Evolutionary conservation across 2,888 invertebrate genomes (phyloP).

Genomic region (Apodemia mormo): DNA sequence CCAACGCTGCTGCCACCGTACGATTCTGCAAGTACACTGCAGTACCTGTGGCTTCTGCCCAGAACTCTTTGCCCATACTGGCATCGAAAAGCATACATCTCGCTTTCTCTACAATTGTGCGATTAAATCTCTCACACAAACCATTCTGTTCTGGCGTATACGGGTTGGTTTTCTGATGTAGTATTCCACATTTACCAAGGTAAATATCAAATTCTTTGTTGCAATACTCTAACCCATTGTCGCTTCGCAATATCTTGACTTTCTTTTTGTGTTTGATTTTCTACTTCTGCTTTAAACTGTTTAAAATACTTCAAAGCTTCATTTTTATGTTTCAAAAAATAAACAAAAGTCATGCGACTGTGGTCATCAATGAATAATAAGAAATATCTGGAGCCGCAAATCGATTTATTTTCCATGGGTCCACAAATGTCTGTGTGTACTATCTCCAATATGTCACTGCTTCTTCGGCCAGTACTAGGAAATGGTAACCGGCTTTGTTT

Average conservation of each 20-base stretch:
- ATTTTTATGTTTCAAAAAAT: slow-evolving; percentile 44
- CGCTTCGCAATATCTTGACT: slow-evolving; percentile 38
- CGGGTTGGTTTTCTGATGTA: slow-evolving; percentile 35
- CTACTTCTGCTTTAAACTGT: slow-evolving; percentile 34
- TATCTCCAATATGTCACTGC: neutral
- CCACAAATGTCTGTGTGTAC: slow-evolving; percentile 8
- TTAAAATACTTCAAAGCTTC: neutral
- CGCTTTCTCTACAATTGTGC: slow-evolving; percentile 30
- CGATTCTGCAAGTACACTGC: slow-evolving; percentile 34
- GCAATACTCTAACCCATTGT: slow-evolving; percentile 28
- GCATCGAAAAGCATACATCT: slow-evolving; percentile 30
- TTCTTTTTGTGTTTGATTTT: slow-evolving; percentile 41
- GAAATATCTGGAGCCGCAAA: neutral
- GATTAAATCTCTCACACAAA: slow-evolving; percentile 28
- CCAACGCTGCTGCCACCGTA: slow-evolving; percentile 27
- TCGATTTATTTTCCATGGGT: slow-evolving; percentile 19
- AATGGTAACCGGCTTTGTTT: neutral
- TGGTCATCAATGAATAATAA: slow-evolving; percentile 46
- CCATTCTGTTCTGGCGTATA: slow-evolving; percentile 34
- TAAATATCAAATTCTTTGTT: slow-evolving; percentile 24
- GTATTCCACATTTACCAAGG: slow-evolving; percentile 27
- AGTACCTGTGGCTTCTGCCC: slow-evolving; percentile 33
- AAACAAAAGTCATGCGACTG: slow-evolving; percentile 34
- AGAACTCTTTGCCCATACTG: slow-evolving; percentile 25
- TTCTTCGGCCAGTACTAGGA: neutral